These are phyloP conservation scores for Pollenia amentaria DNA, from an alignment of 2,888 invertebrate genomes.

Conservation along the genomic window DNA sequence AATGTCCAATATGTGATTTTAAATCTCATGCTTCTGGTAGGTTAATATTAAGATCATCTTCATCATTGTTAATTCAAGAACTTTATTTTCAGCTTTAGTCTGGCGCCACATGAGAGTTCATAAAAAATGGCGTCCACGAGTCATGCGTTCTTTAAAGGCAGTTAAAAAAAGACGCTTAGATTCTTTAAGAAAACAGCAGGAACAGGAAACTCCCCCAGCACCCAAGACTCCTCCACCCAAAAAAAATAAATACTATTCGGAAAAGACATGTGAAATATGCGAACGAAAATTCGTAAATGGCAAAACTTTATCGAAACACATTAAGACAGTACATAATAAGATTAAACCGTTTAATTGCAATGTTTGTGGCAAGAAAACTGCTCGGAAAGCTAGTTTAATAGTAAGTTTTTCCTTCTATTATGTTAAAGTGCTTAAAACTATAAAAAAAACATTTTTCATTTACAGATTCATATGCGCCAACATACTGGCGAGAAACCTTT, in stretches of 20 bases:
- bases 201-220: neutral
- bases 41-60: neutral
- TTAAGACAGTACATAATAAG: constrained; percentile 90
- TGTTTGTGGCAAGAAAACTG: constrained; percentile 90
- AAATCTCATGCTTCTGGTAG: constrained; percentile 86
- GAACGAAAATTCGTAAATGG: constrained; percentile 88
- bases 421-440: neutral
- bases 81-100: constrained; percentile 84
- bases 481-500: constrained; percentile 93
- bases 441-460: constrained; percentile 32
- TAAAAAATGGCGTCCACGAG: constrained; percentile 82
- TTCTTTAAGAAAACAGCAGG: constrained; percentile 20
- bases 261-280: constrained; percentile 89
- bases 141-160: constrained; percentile 79
- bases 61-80: neutral
- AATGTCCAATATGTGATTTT: constrained; percentile 87
- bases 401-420: constrained; percentile 79
- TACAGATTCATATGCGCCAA: constrained; percentile 89
- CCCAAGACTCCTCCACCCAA: constrained; percentile 68
- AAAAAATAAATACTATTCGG: constrained; percentile 86
- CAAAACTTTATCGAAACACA: constrained; percentile 88
- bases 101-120: constrained; percentile 88
- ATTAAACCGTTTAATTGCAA: constrained; percentile 90
- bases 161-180: constrained; percentile 76
- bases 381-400: constrained; percentile 89